A percentile compares a stretch with the other conserved stretches of the same genome.
Evolutionary conservation across 2,797 vertebrate genomes (phyloP).

Genomic region (Arctocebus calabarensis): DNA sequence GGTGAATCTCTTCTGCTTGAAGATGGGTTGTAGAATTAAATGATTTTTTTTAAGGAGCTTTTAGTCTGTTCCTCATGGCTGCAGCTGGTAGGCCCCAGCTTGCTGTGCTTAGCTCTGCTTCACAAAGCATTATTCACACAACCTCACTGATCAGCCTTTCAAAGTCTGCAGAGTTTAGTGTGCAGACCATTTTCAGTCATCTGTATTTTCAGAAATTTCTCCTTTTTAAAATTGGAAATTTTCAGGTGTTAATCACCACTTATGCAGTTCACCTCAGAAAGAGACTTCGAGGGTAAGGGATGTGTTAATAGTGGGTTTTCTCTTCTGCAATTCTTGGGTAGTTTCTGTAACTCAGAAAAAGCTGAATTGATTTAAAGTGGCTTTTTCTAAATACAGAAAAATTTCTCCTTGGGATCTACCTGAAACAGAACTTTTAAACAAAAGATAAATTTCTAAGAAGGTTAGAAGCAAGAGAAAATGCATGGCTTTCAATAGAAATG

Average conservation of each 20-base stretch:
- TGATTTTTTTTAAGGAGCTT: background rate
- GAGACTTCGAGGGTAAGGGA: background rate
- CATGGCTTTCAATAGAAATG: slow-evolving; percentile 44
- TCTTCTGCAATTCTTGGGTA: background rate
- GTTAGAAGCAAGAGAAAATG: slow-evolving; percentile 59
- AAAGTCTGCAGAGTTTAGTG: background rate
- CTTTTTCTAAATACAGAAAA: slow-evolving; percentile 61
- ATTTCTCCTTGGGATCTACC: slow-evolving; percentile 37
- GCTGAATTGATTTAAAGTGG: slow-evolving; percentile 64
- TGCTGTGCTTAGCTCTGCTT: background rate
- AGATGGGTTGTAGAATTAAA: slow-evolving; percentile 9
- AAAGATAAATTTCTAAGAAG: slow-evolving; percentile 63
- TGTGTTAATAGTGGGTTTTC: background rate
- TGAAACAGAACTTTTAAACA: slow-evolving; percentile 63
- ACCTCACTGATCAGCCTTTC: background rate
- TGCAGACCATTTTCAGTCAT: background rate
- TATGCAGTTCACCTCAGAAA: slow-evolving; percentile 43
- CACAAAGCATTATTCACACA: background rate
- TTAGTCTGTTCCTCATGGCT: background rate
- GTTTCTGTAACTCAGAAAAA: slow-evolving; percentile 51
- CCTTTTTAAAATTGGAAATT: slow-evolving; percentile 47
- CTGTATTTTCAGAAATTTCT: background rate
- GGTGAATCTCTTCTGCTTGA: slow-evolving; percentile 34
- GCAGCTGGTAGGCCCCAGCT: background rate
- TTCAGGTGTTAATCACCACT: slow-evolving; percentile 50